Conservation (phyloP, 2,888 invertebrate species). For the Imbricaverruca yamaguchii region DNA sequence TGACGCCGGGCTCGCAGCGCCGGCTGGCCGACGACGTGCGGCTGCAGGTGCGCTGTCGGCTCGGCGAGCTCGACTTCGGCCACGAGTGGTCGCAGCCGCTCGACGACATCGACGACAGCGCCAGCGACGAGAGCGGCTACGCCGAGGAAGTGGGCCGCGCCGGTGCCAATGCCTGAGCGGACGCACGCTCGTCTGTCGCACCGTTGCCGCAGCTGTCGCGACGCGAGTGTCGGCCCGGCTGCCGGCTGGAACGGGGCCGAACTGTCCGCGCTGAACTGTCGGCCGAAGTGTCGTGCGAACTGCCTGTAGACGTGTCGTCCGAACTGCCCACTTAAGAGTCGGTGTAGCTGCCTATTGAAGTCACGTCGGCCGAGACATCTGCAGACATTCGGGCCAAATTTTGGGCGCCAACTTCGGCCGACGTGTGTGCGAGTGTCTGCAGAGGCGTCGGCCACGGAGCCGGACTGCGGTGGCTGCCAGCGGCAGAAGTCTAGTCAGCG, state of each 20-base stretch:
- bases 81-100: conserved; percentile 35
- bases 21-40: conserved; percentile 25
- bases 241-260: no score
- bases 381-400: no score
- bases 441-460: background rate
- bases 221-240: no score
- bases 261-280: no score
- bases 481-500: conserved; percentile 7
- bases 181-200: no score
- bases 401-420: no score
- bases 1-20: background rate
- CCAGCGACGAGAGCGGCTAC: conserved; percentile 85
- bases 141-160: conserved; percentile 51
- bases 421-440: background rate
- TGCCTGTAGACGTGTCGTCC: no score
- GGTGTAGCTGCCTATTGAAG: no score
- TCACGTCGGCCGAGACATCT: no score
- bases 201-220: no score
- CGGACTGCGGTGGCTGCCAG: background rate
- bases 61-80: conserved; percentile 17
- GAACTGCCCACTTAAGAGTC: no score
- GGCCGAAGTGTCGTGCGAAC: no score
- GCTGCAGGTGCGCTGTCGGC: conserved; percentile 33
- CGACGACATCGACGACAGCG: conserved; percentile 56
- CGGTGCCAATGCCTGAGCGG: background rate